These are phyloP conservation scores for Papilio helenus DNA, from an alignment of 1,140 invertebrate species.

Conservation along the genomic window DNA sequence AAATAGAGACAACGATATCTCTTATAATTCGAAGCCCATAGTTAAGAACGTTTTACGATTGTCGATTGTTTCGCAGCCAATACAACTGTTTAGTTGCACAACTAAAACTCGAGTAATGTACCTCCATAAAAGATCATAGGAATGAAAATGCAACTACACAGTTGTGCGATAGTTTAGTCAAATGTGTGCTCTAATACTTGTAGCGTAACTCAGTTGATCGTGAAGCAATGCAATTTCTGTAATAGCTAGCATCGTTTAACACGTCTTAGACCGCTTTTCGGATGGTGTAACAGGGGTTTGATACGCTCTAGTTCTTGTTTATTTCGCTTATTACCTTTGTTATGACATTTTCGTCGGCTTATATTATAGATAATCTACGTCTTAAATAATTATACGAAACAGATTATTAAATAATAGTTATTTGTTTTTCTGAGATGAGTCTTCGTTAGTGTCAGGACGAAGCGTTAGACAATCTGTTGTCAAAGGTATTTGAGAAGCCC, in stretches of 20 bases:
- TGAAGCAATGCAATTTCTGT: constrained; percentile 15
- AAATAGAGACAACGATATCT: too few relatives aligned
- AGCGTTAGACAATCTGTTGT: too few relatives aligned
- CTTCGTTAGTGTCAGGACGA: too few relatives aligned
- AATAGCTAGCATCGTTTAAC: constrained; percentile 9
- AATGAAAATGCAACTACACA: too few relatives aligned
- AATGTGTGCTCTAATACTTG: neutral
- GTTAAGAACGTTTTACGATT: too few relatives aligned
- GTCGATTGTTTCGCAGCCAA: too few relatives aligned
- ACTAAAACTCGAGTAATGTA: too few relatives aligned
- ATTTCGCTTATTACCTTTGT: constrained; percentile 10
- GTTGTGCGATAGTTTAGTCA: too few relatives aligned
- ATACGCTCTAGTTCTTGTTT: neutral
- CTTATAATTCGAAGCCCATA: too few relatives aligned
- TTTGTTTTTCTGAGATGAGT: neutral
- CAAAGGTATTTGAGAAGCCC: too few relatives aligned
- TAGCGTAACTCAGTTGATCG: neutral
- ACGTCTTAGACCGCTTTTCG: constrained; percentile 9
- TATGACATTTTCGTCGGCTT: constrained; percentile 20
- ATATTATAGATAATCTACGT: neutral
- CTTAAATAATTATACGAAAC: neutral
- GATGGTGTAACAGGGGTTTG: neutral
- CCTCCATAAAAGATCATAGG: too few relatives aligned
- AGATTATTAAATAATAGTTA: neutral
- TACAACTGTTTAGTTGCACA: too few relatives aligned